Conservation (phyloP, 2,888 invertebrate genomes). For the Eupithecia exiguata region DNA sequence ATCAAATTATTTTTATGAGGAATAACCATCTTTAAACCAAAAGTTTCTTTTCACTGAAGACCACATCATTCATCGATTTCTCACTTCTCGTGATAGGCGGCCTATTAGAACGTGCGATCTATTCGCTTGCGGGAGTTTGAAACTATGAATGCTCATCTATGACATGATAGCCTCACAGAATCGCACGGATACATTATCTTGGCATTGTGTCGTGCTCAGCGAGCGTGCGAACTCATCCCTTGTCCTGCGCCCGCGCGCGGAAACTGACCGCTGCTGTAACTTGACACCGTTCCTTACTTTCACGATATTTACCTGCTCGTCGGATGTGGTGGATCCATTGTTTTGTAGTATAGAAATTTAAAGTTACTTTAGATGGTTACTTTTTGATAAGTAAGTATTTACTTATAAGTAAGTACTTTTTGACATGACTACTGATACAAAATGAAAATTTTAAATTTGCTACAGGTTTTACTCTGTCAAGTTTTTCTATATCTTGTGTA, state of each 20-base stretch:
- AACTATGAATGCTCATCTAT: constrained; percentile 13
- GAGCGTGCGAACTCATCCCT: constrained; percentile 74
- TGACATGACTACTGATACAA: too few relatives aligned
- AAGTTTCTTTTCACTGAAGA: not conserved
- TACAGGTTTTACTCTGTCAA: too few relatives aligned
- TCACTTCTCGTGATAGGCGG: not conserved
- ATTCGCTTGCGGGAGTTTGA: constrained; percentile 11
- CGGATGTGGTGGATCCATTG: constrained; percentile 10
- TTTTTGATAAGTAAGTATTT: too few relatives aligned
- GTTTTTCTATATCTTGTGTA: too few relatives aligned
- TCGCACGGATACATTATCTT: constrained; percentile 44
- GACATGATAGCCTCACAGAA: constrained; percentile 19
- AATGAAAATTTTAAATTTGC: too few relatives aligned
- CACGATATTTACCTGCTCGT: constrained; percentile 20
- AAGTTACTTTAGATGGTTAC: not conserved
- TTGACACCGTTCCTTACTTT: constrained; percentile 61
- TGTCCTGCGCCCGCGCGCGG: constrained; percentile 67
- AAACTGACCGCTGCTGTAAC: constrained; percentile 75
- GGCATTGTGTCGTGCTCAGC: constrained; percentile 70
- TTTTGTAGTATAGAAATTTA: not conserved
- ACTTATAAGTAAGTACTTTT: too few relatives aligned
- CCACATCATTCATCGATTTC: not conserved
- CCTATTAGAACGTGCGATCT: not conserved
- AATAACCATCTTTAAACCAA: not conserved
- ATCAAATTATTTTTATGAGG: not conserved